These are phyloP conservation scores for Dromas ardeola DNA, from an alignment of 2,113 vertebrate genomes.

Conservation along the genomic window DNA sequence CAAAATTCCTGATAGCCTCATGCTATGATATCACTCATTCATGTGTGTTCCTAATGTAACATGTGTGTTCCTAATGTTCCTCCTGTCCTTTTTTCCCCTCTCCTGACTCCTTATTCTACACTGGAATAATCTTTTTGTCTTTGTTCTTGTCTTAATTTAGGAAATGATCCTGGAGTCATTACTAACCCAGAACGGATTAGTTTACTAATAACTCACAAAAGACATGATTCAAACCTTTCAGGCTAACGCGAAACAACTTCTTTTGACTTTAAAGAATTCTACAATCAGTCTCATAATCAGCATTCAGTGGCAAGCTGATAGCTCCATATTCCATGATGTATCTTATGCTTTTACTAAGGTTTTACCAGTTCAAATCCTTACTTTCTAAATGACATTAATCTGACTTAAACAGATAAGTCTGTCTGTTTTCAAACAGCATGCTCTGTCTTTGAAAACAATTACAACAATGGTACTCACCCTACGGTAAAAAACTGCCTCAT, in stretches of 20 bases:
- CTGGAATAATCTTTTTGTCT: background rate
- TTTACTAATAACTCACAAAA: slow-evolving; percentile 20
- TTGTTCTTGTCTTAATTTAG: slow-evolving; percentile 22
- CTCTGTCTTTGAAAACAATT: background rate
- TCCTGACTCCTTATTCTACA: background rate
- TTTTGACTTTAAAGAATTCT: slow-evolving; percentile 14
- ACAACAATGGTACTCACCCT: slow-evolving; percentile 81
- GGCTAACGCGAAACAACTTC: slow-evolving; percentile 13
- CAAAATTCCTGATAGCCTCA: background rate
- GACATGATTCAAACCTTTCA: background rate
- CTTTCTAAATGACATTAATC: background rate
- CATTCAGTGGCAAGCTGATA: background rate
- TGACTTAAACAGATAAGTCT: slow-evolving; percentile 9
- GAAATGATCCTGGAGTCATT: background rate
- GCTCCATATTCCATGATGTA: background rate
- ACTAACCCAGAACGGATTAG: background rate
- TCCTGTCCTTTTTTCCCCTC: background rate
- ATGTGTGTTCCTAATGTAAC: background rate
- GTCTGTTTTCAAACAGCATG: background rate
- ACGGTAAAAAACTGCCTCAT: slow-evolving; percentile 99
- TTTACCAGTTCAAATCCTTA: background rate
- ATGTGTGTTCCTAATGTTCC: background rate
- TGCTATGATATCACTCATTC: background rate
- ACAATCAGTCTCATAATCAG: background rate
- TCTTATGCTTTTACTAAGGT: background rate